phyloP scores from a whole-genome alignment of 2,797 vertebrate genomes.

The Chelidonichthys spinosus region DNA sequence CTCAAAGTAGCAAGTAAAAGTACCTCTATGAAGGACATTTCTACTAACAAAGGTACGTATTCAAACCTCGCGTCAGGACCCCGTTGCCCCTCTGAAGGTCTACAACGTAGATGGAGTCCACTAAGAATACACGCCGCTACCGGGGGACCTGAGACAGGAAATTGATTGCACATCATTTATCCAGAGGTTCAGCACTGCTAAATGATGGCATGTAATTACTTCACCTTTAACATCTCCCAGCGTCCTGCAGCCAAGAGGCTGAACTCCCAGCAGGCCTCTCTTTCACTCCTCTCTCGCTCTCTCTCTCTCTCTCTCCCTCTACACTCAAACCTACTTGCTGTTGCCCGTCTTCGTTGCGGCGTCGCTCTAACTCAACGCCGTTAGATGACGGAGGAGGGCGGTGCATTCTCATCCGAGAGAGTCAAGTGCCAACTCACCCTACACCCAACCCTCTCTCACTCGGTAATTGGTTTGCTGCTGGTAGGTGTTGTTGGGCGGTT shows the following conservation, averaged over 20 bases:
- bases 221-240: conserved; percentile 46
- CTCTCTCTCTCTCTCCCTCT: conserved; percentile 6
- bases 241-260: conserved; percentile 21
- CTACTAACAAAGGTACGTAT: too few species aligned
- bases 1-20: too few species aligned
- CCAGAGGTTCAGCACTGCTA: conserved; percentile 22
- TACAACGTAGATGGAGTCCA: background rate
- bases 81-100: background rate
- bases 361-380: conserved; percentile 34
- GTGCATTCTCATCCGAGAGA: conserved; percentile 41
- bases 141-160: conserved; percentile 3
- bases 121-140: conserved; percentile 22
- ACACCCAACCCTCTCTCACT: background rate
- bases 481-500: background rate
- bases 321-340: conserved; percentile 2
- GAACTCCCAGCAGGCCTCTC: conserved; percentile 32
- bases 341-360: background rate
- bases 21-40: too few species aligned
- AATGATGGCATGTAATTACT: conserved; percentile 57
- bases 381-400: conserved; percentile 45
- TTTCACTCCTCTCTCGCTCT: background rate
- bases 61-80: too few species aligned
- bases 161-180: conserved; percentile 37
- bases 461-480: conserved; percentile 56
- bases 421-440: conserved; percentile 13